A percentile compares a stretch with the other conserved stretches of the same genome.
These are phyloP conservation scores for Aphidius colemani DNA, from an alignment of 2,888 invertebrate genomes.

Conservation along the genomic window DNA sequence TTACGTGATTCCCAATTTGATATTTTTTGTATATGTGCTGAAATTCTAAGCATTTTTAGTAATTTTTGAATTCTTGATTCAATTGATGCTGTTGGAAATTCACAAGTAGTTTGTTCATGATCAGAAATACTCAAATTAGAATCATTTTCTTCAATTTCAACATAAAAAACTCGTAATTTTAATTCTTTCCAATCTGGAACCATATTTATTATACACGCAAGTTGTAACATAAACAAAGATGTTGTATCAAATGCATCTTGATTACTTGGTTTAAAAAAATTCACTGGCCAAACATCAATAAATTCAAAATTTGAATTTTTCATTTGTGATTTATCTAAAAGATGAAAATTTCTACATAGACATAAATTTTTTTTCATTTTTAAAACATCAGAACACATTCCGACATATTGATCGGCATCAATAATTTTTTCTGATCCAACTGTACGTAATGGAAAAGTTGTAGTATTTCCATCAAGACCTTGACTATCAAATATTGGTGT, in stretches of 20 bases:
- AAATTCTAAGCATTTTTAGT: slow-evolving; percentile 83
- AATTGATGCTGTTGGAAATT: slow-evolving; percentile 51
- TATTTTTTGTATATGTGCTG: slow-evolving; percentile 78
- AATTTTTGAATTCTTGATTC: slow-evolving; percentile 68
- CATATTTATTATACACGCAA: slow-evolving; percentile 94
- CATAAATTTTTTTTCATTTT: slow-evolving; percentile 94
- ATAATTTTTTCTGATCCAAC: slow-evolving; percentile 60
- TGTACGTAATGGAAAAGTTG: slow-evolving; percentile 65
- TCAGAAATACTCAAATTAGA: slow-evolving; percentile 53
- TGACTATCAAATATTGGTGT: slow-evolving; percentile 63
- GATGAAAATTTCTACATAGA: slow-evolving; percentile 88
- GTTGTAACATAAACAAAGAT: slow-evolving; percentile 92
- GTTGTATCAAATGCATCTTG: slow-evolving; percentile 87
- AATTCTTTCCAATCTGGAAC: slow-evolving; percentile 86
- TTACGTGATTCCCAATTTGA: slow-evolving; percentile 69
- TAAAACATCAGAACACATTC: slow-evolving; percentile 84
- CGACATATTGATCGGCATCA: slow-evolving; percentile 74
- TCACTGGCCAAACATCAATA: slow-evolving; percentile 98
- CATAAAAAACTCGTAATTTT: slow-evolving; percentile 84
- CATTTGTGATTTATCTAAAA: slow-evolving; percentile 78
- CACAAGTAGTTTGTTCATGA: slow-evolving; percentile 57
- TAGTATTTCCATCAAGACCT: slow-evolving; percentile 54
- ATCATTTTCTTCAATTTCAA: slow-evolving; percentile 64
- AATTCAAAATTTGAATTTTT: slow-evolving; percentile 72
- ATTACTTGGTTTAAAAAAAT: slow-evolving; percentile 79